Evolutionary conservation across 2,113 vertebrate species (phyloP).

Genomic region (Microcebus murinus): DNA sequence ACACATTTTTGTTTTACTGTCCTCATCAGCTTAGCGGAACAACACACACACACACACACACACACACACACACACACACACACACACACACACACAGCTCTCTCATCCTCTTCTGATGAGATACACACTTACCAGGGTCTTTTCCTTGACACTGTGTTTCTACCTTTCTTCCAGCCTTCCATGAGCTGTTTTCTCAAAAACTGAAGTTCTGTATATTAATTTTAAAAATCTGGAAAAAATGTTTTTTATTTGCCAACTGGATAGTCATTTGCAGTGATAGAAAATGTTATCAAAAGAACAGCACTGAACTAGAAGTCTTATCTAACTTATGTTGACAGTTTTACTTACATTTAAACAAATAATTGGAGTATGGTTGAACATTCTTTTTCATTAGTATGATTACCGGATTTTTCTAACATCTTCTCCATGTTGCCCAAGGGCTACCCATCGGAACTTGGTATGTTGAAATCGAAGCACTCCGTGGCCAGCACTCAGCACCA

Average conservation of each 20-base stretch:
- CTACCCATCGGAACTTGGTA: slow-evolving; percentile 54
- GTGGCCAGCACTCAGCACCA: too few relatives aligned
- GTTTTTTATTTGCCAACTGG: background rate
- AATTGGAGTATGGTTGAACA: slow-evolving; percentile 63
- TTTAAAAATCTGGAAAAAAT: background rate
- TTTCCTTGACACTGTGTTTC: background rate
- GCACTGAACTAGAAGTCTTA: background rate
- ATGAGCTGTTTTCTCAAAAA: background rate
- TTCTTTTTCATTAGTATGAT: slow-evolving; percentile 6
- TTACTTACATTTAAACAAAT: slow-evolving; percentile 11
- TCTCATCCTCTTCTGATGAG: background rate
- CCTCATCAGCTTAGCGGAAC: background rate
- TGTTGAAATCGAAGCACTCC: background rate
- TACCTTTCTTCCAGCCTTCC: background rate
- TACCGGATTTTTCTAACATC: slow-evolving; percentile 59
- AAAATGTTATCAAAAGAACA: background rate
- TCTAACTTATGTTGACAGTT: background rate
- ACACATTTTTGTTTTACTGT: background rate
- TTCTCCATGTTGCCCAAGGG: slow-evolving; percentile 54
- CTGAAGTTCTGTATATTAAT: background rate
- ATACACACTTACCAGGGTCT: background rate
- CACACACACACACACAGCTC: too few relatives aligned
- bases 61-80: background rate
- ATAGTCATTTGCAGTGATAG: background rate
- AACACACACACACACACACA: background rate